Evolutionary conservation across 2,888 invertebrate genomes (phyloP).

Genomic region (Drymonia ruficornis): DNA sequence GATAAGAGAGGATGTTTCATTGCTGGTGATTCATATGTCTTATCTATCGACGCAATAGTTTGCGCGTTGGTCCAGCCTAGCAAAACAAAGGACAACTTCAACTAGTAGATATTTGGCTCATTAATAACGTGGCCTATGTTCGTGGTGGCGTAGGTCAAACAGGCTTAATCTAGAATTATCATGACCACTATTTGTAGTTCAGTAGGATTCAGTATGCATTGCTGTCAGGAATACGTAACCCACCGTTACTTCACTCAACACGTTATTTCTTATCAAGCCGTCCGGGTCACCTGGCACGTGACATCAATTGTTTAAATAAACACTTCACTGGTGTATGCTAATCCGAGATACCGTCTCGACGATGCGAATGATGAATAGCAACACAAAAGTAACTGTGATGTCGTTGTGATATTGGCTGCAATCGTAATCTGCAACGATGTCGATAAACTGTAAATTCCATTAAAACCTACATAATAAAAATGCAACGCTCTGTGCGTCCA

Average conservation of each 20-base stretch:
- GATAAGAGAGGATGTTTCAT: too few species aligned
- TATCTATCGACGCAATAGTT: too few species aligned
- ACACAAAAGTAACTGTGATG: conserved; percentile 16
- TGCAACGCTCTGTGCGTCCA: too few species aligned
- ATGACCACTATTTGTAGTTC: background rate
- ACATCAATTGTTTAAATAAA: conserved; percentile 24
- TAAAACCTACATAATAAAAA: too few species aligned
- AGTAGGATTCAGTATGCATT: background rate
- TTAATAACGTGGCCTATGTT: too few species aligned
- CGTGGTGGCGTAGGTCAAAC: too few species aligned
- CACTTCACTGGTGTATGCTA: conserved; percentile 25
- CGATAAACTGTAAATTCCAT: background rate
- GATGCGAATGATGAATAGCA: conserved; percentile 30
- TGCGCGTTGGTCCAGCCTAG: too few species aligned
- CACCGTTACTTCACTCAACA: background rate
- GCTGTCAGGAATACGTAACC: background rate
- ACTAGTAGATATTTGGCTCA: too few species aligned
- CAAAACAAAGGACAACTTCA: too few species aligned
- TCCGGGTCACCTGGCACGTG: conserved; percentile 11
- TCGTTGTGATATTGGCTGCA: background rate
- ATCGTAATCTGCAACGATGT: background rate
- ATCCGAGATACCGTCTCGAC: conserved; percentile 25
- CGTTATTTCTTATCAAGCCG: conserved; percentile 3
- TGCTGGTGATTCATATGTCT: too few species aligned
- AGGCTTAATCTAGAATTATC: background rate